phyloP scores from a whole-genome alignment of 2,888 invertebrate species.

The Scotopteryx bipunctaria region DNA sequence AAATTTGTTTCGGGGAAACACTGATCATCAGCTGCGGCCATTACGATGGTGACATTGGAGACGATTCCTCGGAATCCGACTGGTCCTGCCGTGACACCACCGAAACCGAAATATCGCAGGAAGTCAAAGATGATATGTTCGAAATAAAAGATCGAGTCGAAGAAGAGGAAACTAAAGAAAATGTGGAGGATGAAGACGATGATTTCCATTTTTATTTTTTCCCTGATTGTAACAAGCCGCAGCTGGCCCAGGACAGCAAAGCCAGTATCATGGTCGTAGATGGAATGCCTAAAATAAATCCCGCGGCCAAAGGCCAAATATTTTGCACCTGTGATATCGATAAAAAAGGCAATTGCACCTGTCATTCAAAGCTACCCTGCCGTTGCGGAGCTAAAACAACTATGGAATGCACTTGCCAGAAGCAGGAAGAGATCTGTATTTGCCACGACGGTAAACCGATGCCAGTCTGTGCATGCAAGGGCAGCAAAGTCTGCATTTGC shows the following conservation, averaged over 20 bases:
- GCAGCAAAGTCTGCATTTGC: conserved; percentile 60
- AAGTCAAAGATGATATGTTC: conserved; percentile 44
- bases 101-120: conserved; percentile 46
- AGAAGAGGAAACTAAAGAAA: conserved; percentile 40
- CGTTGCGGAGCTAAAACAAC: conserved; percentile 61
- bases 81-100: conserved; percentile 64
- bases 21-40: conserved; percentile 80
- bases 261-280: conserved; percentile 62
- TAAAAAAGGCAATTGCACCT: conserved; percentile 60
- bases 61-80: conserved; percentile 67
- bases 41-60: conserved; percentile 55
- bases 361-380: conserved; percentile 61
- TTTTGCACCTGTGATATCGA: conserved; percentile 58
- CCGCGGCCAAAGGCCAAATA: conserved; percentile 37
- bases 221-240: conserved; percentile 65
- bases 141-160: conserved; percentile 49
- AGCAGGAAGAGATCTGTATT: conserved; percentile 58
- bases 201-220: conserved; percentile 76
- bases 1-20: conserved; percentile 81
- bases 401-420: conserved; percentile 59
- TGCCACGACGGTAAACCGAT: conserved; percentile 56
- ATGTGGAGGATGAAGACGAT: conserved; percentile 53
- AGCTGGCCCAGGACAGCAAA: conserved; percentile 51
- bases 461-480: conserved; percentile 57
- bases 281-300: conserved; percentile 68